Percentiles rank a stretch among this genome's conserved stretches.
Evolutionary conservation across 2,888 invertebrate species (phyloP).

Genomic region (Leucophora obtusa): DNA sequence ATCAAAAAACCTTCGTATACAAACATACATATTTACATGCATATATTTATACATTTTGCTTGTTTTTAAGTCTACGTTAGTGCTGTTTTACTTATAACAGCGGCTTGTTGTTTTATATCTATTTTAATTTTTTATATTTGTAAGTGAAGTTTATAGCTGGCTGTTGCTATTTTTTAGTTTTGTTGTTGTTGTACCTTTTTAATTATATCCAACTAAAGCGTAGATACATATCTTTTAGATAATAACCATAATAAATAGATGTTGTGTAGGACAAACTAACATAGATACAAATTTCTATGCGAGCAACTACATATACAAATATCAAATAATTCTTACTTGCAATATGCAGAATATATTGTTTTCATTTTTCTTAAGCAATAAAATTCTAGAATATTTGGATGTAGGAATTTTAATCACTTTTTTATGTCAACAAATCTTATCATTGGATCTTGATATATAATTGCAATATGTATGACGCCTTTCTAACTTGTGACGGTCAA

Average conservation of each 20-base stretch:
- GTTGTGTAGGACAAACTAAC: conserved; percentile 66
- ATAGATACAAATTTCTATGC: conserved; percentile 5
- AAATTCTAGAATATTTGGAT: conserved; percentile 13
- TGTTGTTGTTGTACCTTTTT: conserved; percentile 70
- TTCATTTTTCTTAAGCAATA: conserved; percentile 1
- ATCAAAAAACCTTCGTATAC: neutral
- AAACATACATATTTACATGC: conserved; percentile 5
- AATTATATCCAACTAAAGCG: conserved; percentile 76
- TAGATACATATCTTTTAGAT: conserved; percentile 77
- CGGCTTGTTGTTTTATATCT: conserved; percentile 43
- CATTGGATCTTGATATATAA: neutral
- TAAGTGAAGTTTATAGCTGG: conserved; percentile 18
- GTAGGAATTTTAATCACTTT: neutral
- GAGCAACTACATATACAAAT: too few species aligned
- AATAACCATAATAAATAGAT: conserved; percentile 77
- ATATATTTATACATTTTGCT: conserved; percentile 15
- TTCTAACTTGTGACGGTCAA: neutral
- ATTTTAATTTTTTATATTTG: conserved; percentile 1
- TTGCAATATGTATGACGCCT: neutral
- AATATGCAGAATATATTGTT: conserved; percentile 15
- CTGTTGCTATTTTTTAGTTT: conserved; percentile 42
- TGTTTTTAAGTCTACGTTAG: conserved; percentile 13
- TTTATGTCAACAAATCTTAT: neutral
- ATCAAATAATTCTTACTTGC: neutral
- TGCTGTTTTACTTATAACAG: conserved; percentile 16